Evolutionary conservation across 1,140 invertebrate species (phyloP), one percentile per base, ranked within the genome.

Genomic region (Semibalanus balanoides): DNA sequence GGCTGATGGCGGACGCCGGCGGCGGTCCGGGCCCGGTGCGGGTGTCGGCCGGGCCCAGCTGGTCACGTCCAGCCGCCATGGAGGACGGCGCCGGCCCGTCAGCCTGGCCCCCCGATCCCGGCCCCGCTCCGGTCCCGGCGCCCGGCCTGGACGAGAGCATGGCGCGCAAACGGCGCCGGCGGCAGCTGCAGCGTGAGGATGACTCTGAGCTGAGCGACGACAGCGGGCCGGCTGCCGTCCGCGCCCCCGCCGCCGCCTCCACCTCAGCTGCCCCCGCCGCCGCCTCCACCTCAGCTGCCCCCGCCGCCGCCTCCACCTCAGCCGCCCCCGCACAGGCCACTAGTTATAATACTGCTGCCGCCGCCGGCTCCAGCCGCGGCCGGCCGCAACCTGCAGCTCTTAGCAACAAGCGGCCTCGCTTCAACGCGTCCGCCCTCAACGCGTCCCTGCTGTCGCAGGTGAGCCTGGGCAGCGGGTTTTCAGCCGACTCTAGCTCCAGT

Each of bases 351-450:
- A n/a, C n/a, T n/a, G n/a, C n/a, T n/a, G n/a, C n/a, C n/a, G n/a
- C n/a, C n/a, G n/a, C 74, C 28, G 51, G 73, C 74, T 30, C 71
- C 17, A 29, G 19, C 27, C 74, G 40, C 71, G 76, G 78, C n/a
- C 76, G 76, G 40, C 78, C 78, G 51, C 78, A 78, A 27, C 78
- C 78, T 7, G 76, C 74, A 73, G 78, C 71, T 30, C 31, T 78
- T 3, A 77, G 75, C 28, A 79, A 74, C 76, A 79, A 79, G 40
- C 40, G 77, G 43, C 79, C 79, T 19, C 77, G 79, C n/a, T 79
- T 79, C 76, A 77, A 76, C 74, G 51, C 77, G 69, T 76, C 79
- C 27, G 74, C 77, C 28, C 78, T 78, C 76, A 77, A 77, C 31
- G 75, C 79, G 3, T 76, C 77, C 22, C 51, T 64, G 51, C 51